Base-by-base conservation (phyloP, 1,140 invertebrate genomes). In the Lepidurus apus region DNA sequence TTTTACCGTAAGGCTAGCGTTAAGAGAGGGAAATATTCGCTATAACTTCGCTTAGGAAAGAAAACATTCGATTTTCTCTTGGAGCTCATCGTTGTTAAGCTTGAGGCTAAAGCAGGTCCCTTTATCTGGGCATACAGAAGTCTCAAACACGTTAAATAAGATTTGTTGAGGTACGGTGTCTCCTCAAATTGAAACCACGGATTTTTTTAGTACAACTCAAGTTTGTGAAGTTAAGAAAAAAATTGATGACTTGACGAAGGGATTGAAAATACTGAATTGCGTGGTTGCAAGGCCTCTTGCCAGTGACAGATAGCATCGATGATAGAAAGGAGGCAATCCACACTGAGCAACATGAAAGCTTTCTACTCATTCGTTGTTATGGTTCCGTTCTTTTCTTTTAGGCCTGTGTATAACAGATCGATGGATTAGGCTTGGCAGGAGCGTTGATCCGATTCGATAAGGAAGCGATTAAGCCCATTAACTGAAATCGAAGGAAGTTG, bases 281-380 rank as follows among this genome's bases (percentile, higher is more conserved):
- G 21, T 65, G 53, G 53, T 21, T 65, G 21, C 21, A 13, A 65
- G 53, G 21, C 53, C 53, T 65, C 21, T 65, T 65, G 53, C 53
- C 53, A 13, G 53, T 65, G 53, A 65, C 21, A 65, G 53, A 65
- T 65, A 65, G 17, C 53, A 65, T 7, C 21, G 53, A 21, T 65
- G 53, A 65, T 21, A 21, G 17, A 21, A 34, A 65, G 17, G 53
- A 65, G 53, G 53, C 17, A 65, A n/a, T 21, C 21, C 21, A 65
- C 53, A 65, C n/a, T 4, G 8, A 65, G 53, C 53, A 65, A 65
- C 53, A 65, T 21, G 53, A 65, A 65, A 65, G 53, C 17, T 65
- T 65, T 65, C 53, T 5, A 65, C 53, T 65, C 53, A 65, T 65
- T 65, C 53, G 53, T 65, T 65, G 53, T 65, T 65, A 65, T 65